Conservation (phyloP, 1,140 invertebrate species). For the Pseudomyrmex concolor region DNA sequence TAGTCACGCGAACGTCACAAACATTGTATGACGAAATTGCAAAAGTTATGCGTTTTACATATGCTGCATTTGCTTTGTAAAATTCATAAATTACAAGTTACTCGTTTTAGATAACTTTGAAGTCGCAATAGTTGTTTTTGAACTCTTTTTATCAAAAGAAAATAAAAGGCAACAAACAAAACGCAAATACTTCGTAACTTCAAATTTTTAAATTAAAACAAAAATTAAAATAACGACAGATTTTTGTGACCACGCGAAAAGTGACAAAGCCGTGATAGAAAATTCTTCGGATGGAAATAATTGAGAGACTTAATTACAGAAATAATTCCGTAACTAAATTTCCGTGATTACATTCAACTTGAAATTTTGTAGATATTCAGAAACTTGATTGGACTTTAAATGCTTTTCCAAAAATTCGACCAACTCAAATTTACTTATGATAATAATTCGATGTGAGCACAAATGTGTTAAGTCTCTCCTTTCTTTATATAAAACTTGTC, state of each 20-base stretch:
- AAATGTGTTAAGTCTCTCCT: conserved; percentile 19
- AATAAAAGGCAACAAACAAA: neutral
- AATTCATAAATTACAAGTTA: neutral
- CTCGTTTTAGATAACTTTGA: conserved; percentile 12
- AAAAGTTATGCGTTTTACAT: conserved; percentile 12
- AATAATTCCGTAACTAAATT: conserved; percentile 14
- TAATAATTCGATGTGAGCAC: neutral
- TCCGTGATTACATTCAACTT: no score
- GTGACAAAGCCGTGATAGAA: conserved; percentile 20
- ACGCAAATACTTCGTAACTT: neutral
- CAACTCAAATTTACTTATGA: conserved; percentile 20
- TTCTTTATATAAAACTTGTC: neutral
- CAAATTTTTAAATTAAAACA: conserved; percentile 3
- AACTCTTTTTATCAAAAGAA: conserved; percentile 1
- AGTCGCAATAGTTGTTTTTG: neutral
- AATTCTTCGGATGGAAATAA: conserved; percentile 31
- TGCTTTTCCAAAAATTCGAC: conserved; percentile 11
- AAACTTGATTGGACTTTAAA: neutral
- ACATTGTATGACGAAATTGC: conserved; percentile 19
- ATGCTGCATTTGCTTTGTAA: neutral
- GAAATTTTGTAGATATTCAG: neutral
- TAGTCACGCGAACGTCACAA: conserved; percentile 11
- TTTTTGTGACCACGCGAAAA: neutral
- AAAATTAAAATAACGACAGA: conserved; percentile 24
- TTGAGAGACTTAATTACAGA: conserved; percentile 1